Evolutionary conservation across 2,888 invertebrate species (phyloP), one percentile per base, ranked within the genome.

Genomic region (Mycalesis mineus): DNA sequence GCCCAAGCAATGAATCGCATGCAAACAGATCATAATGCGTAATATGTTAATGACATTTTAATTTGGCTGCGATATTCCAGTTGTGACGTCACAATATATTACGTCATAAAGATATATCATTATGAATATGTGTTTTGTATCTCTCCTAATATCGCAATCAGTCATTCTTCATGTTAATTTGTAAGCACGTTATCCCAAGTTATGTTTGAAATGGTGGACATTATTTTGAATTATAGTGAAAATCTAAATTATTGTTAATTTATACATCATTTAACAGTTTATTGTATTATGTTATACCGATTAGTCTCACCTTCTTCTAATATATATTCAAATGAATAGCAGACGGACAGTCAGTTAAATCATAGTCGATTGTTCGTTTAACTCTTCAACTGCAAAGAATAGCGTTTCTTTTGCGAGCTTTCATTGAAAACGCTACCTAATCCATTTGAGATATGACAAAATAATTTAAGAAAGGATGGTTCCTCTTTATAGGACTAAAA

Each of bases 1-100:
- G 42, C 22, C 28, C 58, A 50, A 60, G 56, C 58, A 8, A 48
- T 7, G 6, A 29, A 22, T 41, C 2, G 7, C 11, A 22, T 45
- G 28, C 50, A 60, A 66, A 60, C 55, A 48, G 40, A 33, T 57
- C 63, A 57, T 33, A 55, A 44, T 47, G 52, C 57, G 62, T 58
- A 58, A 56, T 63, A 64, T 66, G 63, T 52, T 65, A 65, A 68
- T 65, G 58, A 61, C 51, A 61, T 62, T 66, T 68, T 66, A 65
- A 65, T 64, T 62, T 58, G 52, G 49, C 17, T 49, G 55, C 52
- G 52, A 52, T 42, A 52, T 42, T 36, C 42, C 42, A 52, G 42
- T 33, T 33, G 52, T 52, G 52, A 52, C 52, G 52, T 52, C 52
- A 42, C 13, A 41, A 33, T 52, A 28, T 49, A 39, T 49, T 14